A percentile compares a stretch with the other conserved stretches of the same genome.
Evolutionary conservation across 1,140 invertebrate species (phyloP).

Genomic region (Helicoverpa zea): DNA sequence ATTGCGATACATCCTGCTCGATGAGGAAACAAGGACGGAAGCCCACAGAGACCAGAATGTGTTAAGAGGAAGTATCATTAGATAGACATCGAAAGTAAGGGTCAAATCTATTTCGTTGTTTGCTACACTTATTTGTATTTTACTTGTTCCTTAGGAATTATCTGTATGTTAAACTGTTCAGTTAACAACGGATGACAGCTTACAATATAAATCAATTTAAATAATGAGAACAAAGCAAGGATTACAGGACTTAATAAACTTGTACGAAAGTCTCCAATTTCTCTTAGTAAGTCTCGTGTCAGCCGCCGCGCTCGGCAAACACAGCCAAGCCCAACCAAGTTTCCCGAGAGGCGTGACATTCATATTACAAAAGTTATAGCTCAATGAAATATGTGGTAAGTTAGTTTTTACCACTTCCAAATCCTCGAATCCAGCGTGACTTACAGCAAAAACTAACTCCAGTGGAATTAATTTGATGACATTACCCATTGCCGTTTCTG

Average conservation of each 20-base stretch:
- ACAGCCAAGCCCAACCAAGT: slow-evolving; percentile 40
- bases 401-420: slow-evolving; percentile 53
- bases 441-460: slow-evolving; percentile 38
- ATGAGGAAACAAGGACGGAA: slow-evolving; percentile 38
- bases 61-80: slow-evolving; percentile 22
- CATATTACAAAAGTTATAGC: slow-evolving; percentile 60
- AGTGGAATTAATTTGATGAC: slow-evolving; percentile 40
- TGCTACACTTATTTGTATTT: neutral
- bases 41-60: slow-evolving; percentile 22
- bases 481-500: slow-evolving; percentile 11
- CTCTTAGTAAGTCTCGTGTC: slow-evolving; percentile 42
- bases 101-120: neutral
- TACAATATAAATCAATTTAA: slow-evolving; percentile 40
- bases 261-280: slow-evolving; percentile 45
- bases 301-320: slow-evolving; percentile 29
- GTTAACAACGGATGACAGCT: slow-evolving; percentile 16
- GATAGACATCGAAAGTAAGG: neutral
- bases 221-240: slow-evolving; percentile 33
- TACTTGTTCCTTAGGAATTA: neutral
- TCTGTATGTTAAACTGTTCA: slow-evolving; percentile 18
- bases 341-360: slow-evolving; percentile 56
- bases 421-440: slow-evolving; percentile 28
- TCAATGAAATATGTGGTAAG: slow-evolving; percentile 58
- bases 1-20: slow-evolving; percentile 42
- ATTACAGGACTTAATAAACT: slow-evolving; percentile 44